Percentiles rank a stretch among this genome's conserved stretches.
phyloP scores from a whole-genome alignment of 2,113 vertebrate species.

The Sorex fumeus region DNA sequence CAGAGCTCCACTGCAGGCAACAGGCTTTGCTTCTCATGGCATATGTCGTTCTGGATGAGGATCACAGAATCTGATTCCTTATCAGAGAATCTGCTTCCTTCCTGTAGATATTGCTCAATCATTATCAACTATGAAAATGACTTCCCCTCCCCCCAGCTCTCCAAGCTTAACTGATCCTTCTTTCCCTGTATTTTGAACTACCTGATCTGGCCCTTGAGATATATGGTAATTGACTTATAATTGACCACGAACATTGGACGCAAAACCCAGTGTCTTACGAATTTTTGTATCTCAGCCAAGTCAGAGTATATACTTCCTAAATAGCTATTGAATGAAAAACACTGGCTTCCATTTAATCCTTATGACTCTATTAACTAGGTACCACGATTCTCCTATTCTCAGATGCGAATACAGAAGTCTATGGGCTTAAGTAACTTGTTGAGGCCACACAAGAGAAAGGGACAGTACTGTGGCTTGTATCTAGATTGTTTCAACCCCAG shows the following conservation, averaged over 20 bases:
- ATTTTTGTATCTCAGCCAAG: not conserved
- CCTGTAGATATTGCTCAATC: not conserved
- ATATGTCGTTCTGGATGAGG: not conserved
- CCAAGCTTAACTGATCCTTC: not conserved
- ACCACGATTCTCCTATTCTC: not conserved
- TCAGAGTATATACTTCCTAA: not conserved
- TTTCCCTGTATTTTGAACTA: conserved; percentile 20
- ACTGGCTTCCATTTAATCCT: not conserved
- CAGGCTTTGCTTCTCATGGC: not conserved
- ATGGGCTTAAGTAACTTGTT: not conserved
- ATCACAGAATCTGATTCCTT: not conserved
- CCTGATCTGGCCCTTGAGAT: not conserved
- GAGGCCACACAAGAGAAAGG: not conserved
- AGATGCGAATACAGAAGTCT: not conserved
- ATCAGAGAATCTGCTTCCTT: too few relatives aligned
- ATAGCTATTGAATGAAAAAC: not conserved
- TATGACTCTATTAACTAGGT: not conserved
- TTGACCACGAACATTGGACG: not conserved
- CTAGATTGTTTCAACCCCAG: not conserved
- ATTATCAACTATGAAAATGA: not conserved
- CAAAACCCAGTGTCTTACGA: not conserved
- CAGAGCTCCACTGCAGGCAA: rapidly evolving
- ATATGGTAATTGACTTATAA: not conserved
- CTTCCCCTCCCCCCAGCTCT: not conserved
- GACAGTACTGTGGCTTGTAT: not conserved